Evolutionary conservation across 2,113 vertebrate species (phyloP), one percentile per base, ranked within the genome.

Genomic region (Cottus gobio): DNA sequence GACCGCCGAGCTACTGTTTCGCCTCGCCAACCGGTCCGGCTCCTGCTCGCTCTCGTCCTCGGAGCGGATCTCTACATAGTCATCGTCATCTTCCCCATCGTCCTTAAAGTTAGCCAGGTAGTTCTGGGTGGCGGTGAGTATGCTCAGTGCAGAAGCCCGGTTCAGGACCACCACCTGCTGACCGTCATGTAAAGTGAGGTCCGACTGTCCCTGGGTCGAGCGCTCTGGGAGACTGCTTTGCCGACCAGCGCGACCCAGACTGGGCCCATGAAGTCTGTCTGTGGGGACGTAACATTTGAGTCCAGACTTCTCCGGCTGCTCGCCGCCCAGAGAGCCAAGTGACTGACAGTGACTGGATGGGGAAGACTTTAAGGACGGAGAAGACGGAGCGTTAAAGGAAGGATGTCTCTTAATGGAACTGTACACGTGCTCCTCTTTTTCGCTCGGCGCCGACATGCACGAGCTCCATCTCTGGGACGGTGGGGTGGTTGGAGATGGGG

Each of bases 21-120:
- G 84, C 37, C 73, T 91, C 30, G 63, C 75, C 69, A 64, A n/a
- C 65, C 65, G 28, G 54, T 68, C 81, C 36, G 72, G 67, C 56
- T 94, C 95, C 0, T 60, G 87, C 20, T 95, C 93, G 2, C 50
- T 75, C 85, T 99, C 98, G 42, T 99, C 98, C 86, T 99, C 98
- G 0, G 98, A 99, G 84, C 97, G 97, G 81, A 99, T 99, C 91
- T 99, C 98, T 7, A 98, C 98, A 4, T 99, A 99, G 89, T 99
- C 98, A 2, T 96, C 95, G 1, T 99, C 97, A 1, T 97, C 96
- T 7, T 97, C 97, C 44, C 94, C 96, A 13, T 94, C 94, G 92
- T 99, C 97, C 92, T 97, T 99, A 90, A 99, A 99, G 91, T 99
- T 98, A 2, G 94, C 96, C 90, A 97, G 93, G 88, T 99, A 99